Percentiles rank a stretch among this genome's conserved stretches.
These are phyloP conservation scores for Pseudochirops cupreus DNA, from an alignment of 2,797 vertebrate genomes.

Conservation along the genomic window DNA sequence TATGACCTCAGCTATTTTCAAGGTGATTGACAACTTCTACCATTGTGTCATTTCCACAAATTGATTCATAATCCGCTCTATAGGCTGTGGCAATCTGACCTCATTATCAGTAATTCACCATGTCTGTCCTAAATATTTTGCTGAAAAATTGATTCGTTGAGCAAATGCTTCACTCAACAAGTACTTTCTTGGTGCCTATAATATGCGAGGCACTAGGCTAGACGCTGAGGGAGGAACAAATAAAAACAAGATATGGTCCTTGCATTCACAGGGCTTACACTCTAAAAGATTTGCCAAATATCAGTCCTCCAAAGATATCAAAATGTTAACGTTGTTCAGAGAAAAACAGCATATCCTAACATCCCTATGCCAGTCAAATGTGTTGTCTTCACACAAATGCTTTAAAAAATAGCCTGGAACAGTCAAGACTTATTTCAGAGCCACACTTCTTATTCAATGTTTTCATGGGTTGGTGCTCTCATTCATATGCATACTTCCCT, in stretches of 20 bases:
- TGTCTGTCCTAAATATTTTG: slow-evolving; percentile 40
- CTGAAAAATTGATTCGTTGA: not conserved
- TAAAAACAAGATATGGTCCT: not conserved
- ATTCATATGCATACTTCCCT: not conserved
- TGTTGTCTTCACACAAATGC: slow-evolving; percentile 37
- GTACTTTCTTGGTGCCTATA: not conserved
- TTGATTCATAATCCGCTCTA: slow-evolving; percentile 43
- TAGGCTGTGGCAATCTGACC: slow-evolving; percentile 21
- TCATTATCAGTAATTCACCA: slow-evolving; percentile 54
- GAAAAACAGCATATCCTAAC: slow-evolving; percentile 48
- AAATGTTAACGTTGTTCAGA: slow-evolving; percentile 20
- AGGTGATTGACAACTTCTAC: slow-evolving; percentile 54
- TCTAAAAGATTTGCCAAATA: slow-evolving; percentile 28
- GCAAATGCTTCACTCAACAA: not conserved
- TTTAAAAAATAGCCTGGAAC: slow-evolving; percentile 13
- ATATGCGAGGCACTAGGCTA: not conserved
- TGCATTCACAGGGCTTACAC: not conserved
- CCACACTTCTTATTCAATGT: slow-evolving; percentile 2
- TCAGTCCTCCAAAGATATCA: slow-evolving; percentile 39
- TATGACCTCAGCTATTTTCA: slow-evolving; percentile 49
- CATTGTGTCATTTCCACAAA: slow-evolving; percentile 45
- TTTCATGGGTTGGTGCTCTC: not conserved
- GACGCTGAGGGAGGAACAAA: not conserved
- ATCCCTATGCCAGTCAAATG: slow-evolving; percentile 42
- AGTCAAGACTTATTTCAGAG: slow-evolving; percentile 27